Percentiles rank a stretch among this genome's conserved stretches.
phyloP scores from a whole-genome alignment of 2,797 vertebrate species.

The Phoxinus dragarum region DNA sequence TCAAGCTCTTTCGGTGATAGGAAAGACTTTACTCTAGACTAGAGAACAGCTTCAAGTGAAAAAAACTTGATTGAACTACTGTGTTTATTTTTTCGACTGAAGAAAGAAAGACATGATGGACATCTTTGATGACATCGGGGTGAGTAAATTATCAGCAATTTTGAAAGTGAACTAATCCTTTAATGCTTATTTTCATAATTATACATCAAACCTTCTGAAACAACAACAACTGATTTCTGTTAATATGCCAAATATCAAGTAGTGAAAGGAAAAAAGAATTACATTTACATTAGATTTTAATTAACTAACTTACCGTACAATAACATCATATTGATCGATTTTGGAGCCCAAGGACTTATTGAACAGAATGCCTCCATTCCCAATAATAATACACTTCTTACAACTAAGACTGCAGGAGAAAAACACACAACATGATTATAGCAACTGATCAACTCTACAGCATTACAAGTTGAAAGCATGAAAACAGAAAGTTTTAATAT shows the following conservation, averaged over 20 bases:
- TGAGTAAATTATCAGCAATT: too few species aligned
- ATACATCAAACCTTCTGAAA: not conserved
- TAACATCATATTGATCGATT: constrained; percentile 94
- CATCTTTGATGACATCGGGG: too few species aligned
- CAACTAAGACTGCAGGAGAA: constrained; percentile 83
- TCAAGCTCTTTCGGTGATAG: too few species aligned
- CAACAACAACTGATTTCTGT: not conserved
- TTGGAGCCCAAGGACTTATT: constrained; percentile 95
- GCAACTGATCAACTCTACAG: not conserved
- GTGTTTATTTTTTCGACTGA: too few species aligned
- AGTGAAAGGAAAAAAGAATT: not conserved
- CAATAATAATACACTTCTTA: constrained; percentile 93
- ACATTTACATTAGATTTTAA: not conserved
- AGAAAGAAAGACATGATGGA: too few species aligned
- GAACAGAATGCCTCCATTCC: constrained; percentile 94
- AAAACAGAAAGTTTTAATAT: not conserved
- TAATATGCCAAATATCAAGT: not conserved
- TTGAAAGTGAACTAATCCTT: too few species aligned
- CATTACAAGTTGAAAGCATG: not conserved
- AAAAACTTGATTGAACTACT: too few species aligned
- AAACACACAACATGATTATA: not conserved
- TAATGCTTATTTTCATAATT: not conserved
- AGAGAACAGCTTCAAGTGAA: too few species aligned
- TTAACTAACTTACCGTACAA: constrained; percentile 87
- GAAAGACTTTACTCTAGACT: too few species aligned